Evolutionary conservation across 2,113 vertebrate species (phyloP).

Genomic region (Zonotrichia leucophrys): DNA sequence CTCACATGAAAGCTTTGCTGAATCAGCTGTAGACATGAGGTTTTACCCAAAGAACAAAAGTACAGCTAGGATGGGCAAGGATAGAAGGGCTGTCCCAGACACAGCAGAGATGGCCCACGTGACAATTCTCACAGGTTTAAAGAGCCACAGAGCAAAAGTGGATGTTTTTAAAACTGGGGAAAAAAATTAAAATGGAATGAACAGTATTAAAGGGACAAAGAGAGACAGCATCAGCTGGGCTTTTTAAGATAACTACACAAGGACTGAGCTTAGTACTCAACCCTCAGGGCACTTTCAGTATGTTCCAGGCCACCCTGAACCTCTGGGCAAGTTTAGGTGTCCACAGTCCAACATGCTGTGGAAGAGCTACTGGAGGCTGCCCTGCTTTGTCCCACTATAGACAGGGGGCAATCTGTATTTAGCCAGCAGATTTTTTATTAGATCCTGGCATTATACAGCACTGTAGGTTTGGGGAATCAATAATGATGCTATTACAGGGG

Average conservation of each 20-base stretch:
- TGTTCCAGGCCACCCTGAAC: neutral
- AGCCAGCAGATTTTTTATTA: neutral
- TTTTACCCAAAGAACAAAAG: neutral
- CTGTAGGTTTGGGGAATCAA: neutral
- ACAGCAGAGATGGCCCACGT: neutral
- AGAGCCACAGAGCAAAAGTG: neutral
- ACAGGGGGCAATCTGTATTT: neutral
- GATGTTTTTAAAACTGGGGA: neutral
- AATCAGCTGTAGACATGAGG: neutral
- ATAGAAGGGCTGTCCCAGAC: neutral
- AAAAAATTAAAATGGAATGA: neutral
- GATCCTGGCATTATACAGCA: neutral
- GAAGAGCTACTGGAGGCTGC: neutral
- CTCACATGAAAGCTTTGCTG: neutral
- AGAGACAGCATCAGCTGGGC: rapidly evolving
- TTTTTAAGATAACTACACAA: neutral
- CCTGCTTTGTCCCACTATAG: neutral
- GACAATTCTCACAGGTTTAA: neutral
- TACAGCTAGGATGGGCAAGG: neutral
- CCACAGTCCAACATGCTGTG: neutral
- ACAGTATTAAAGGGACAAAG: neutral
- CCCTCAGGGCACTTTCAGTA: neutral
- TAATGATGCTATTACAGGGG: neutral
- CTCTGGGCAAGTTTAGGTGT: neutral
- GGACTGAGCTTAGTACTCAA: neutral